phyloP scores from a whole-genome alignment of 2,888 invertebrate species.

The Pharmacophagus antenor region DNA sequence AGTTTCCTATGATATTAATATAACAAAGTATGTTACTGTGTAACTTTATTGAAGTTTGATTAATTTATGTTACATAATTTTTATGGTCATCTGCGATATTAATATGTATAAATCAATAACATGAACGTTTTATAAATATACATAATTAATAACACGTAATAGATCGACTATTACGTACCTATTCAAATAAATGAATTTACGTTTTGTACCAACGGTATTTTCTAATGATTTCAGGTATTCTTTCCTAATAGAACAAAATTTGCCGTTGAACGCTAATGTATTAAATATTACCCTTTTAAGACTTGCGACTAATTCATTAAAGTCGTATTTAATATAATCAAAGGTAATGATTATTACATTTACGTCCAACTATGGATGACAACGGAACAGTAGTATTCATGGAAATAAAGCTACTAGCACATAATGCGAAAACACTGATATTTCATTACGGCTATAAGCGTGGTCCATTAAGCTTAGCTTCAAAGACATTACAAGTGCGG shows the following conservation, averaged over 20 bases:
- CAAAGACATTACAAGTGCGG: conserved; percentile 36
- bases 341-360: background rate
- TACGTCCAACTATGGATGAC: background rate
- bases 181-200: too few relatives aligned
- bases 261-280: background rate
- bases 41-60: too few relatives aligned
- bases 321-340: background rate
- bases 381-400: conserved; percentile 20
- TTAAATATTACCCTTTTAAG: background rate
- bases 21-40: too few relatives aligned
- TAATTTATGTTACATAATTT: too few relatives aligned
- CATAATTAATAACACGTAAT: too few relatives aligned
- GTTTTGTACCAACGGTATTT: too few relatives aligned
- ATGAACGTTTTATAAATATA: too few relatives aligned
- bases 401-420: conserved; percentile 31
- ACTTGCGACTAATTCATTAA: background rate
- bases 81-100: too few relatives aligned
- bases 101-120: too few relatives aligned
- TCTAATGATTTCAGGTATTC: background rate
- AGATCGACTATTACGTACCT: too few relatives aligned
- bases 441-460: conserved; percentile 30
- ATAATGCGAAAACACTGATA: conserved; percentile 8
- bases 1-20: too few relatives aligned
- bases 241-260: too few relatives aligned
- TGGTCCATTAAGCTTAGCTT: conserved; percentile 29